Evolutionary conservation across 2,888 invertebrate genomes (phyloP), one percentile per base, ranked within the genome.

Genomic region (Eudasyphora cyanicolor): DNA sequence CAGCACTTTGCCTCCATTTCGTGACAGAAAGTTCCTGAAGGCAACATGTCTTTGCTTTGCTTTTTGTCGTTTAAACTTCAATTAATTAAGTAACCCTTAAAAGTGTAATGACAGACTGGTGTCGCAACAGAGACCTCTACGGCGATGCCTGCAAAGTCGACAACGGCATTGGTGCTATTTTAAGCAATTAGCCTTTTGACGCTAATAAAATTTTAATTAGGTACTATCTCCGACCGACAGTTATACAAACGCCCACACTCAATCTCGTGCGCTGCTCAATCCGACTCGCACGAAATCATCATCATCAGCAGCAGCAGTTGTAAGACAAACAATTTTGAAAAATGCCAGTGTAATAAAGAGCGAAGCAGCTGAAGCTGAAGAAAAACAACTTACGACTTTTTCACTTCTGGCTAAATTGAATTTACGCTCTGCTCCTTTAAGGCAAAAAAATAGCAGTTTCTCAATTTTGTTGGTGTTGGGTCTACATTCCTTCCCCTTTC

Each of bases 121-220:
- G 21, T 17, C 62, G 32, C 62, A 62, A 10, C 27, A 27, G 14
- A 2, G 17, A 17, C 49, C n/a, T 6, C 6, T n/a, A n/a, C n/a
- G n/a, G n/a, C n/a, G n/a, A n/a, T 14, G 38, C 38, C 10, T 3
- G 8, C 38, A 8, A 38, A 8, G 8, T 38, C 14, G 38, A 1
- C 14, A 14, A 12, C 10, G 38, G 8, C 10, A 14, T n/a, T 62
- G 60, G 14, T 29, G 62, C 62, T 62, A 49, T 32, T 62, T 62
- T 19, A 35, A 64, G 64, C 64, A 64, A 64, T 64, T 64, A 64
- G 64, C 64, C 64, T 38, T 64, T 64, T 64, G 64, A 38, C 14
- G 38, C 38, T 64, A 64, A 38, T 38, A 64, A 38, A 64, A 64
- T 64, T 64, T 64, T 21, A 64, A 35, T 64, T 64, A 64, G n/a